A percentile compares a stretch with the other conserved stretches of the same genome.
phyloP scores from a whole-genome alignment of 1,140 invertebrate genomes.

The Hylaeus volcanicus region DNA sequence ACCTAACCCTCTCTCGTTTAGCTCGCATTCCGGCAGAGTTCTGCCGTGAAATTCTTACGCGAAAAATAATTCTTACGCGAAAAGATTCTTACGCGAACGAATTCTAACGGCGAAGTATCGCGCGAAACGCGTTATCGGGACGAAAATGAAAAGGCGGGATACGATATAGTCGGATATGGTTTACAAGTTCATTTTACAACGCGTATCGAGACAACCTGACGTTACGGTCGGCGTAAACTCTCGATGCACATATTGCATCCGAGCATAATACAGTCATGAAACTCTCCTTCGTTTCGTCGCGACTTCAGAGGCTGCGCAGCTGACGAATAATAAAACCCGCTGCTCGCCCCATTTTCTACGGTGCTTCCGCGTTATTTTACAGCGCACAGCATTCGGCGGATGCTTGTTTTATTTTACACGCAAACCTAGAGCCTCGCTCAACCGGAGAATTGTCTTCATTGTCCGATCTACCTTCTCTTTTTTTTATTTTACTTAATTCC shows the following conservation, averaged over 20 bases:
- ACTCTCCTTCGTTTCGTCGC: conserved; percentile 39
- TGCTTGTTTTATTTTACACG: background rate
- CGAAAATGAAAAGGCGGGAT: conserved; percentile 29
- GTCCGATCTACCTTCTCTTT: background rate
- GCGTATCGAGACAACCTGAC: conserved; percentile 43
- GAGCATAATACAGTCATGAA: conserved; percentile 53
- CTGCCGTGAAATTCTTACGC: too few species aligned
- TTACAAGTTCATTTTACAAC: conserved; percentile 53
- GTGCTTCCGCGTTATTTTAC: conserved; percentile 6
- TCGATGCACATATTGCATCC: conserved; percentile 58
- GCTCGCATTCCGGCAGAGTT: too few species aligned
- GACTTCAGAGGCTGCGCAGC: conserved; percentile 38
- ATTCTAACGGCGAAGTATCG: too few species aligned
- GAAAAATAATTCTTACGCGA: too few species aligned
- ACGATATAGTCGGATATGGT: conserved; percentile 25
- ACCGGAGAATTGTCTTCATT: background rate
- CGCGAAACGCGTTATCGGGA: background rate
- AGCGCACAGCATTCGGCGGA: background rate
- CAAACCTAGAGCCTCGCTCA: background rate
- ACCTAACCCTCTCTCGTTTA: too few species aligned
- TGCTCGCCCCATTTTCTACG: conserved; percentile 13
- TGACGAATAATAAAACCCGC: conserved; percentile 59
- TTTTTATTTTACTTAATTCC: background rate
- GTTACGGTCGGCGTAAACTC: conserved; percentile 48
- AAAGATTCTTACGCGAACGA: too few species aligned